Evolutionary conservation across 2,888 invertebrate genomes (phyloP).

Genomic region (Ectemnius cavifrons): DNA sequence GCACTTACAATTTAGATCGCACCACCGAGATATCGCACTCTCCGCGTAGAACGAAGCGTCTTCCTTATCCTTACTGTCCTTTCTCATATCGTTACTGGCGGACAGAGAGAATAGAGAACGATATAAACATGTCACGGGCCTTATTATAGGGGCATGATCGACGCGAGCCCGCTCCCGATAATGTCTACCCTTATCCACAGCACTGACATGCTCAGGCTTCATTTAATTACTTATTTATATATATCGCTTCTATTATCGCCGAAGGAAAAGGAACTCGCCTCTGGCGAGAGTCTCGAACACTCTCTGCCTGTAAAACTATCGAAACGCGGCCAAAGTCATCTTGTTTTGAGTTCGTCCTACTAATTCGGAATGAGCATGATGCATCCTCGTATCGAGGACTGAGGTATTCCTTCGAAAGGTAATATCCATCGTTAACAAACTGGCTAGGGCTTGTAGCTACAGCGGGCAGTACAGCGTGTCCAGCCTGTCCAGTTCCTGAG

Average conservation of each 20-base stretch:
- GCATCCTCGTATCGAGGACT: no score
- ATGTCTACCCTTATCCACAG: slow-evolving; percentile 7
- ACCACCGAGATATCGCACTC: not conserved
- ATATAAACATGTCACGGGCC: slow-evolving; percentile 20
- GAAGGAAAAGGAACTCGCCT: no score
- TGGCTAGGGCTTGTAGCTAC: slow-evolving; percentile 42
- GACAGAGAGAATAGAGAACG: not conserved
- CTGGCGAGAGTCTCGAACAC: no score
- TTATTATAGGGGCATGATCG: slow-evolving; percentile 34
- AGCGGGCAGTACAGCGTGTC: slow-evolving; percentile 47
- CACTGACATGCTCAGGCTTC: not conserved
- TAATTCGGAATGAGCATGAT: no score
- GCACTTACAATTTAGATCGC: slow-evolving; percentile 4
- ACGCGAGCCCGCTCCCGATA: slow-evolving; percentile 4
- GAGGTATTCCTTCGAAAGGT: slow-evolving; percentile 27
- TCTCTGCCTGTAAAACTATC: no score
- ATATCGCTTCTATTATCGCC: no score
- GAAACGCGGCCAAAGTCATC: no score
- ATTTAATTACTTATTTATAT: slow-evolving; percentile 22
- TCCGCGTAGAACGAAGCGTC: not conserved
- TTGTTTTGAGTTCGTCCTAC: no score
- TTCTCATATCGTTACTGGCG: no score
- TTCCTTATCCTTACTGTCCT: not conserved
- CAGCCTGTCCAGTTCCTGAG: slow-evolving; percentile 45
- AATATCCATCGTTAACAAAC: slow-evolving; percentile 56